Conservation (phyloP, 2,888 invertebrate genomes). For the Argyra leucocephala region DNA sequence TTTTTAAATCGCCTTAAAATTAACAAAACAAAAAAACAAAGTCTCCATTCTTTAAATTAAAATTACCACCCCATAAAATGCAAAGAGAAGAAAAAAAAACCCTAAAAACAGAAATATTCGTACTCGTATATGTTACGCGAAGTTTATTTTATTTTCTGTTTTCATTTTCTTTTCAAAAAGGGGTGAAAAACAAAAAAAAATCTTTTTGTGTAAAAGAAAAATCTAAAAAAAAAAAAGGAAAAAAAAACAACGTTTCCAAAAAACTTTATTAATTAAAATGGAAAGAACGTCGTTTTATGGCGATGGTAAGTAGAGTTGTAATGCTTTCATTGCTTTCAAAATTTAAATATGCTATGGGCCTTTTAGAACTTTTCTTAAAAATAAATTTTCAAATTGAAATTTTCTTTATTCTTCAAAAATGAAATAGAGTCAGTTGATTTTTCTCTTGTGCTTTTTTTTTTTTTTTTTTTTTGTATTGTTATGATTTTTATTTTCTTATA, state of each 20-base stretch:
- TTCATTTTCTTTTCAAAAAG: neutral
- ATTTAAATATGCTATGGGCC: neutral
- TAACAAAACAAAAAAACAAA: too few species aligned
- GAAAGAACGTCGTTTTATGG: neutral
- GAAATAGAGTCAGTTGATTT: neutral
- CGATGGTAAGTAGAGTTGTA: neutral
- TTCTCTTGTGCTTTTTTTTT: neutral
- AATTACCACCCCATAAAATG: too few species aligned
- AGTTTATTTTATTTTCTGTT: neutral
- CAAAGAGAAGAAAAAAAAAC: too few species aligned
- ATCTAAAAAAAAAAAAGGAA: neutral
- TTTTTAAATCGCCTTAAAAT: too few species aligned
- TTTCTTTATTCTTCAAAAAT: neutral
- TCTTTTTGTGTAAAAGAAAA: neutral
- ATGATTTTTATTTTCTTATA: neutral
- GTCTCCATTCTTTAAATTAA: too few species aligned
- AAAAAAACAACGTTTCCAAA: neutral
- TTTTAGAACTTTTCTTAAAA: neutral
- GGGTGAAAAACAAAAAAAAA: neutral
- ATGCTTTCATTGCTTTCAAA: neutral
- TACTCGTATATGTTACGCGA: neutral
- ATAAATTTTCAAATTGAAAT: neutral
- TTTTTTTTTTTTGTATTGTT: neutral
- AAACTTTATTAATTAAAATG: constrained; percentile 6
- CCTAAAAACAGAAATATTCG: too few species aligned